phyloP scores from a whole-genome alignment of 1,140 invertebrate genomes.

The Megalopta genalis region DNA sequence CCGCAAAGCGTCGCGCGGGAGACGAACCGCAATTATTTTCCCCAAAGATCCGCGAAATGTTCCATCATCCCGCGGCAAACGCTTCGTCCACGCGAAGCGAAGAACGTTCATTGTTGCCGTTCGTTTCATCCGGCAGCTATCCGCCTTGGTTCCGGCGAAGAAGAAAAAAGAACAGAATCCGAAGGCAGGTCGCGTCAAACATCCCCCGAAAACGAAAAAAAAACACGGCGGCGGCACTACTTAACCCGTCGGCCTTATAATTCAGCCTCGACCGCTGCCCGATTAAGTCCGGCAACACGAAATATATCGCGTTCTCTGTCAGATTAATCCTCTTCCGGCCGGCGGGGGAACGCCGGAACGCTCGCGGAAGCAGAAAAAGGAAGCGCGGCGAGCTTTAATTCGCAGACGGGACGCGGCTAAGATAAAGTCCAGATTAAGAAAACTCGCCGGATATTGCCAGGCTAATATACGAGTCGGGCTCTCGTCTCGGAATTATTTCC shows the following conservation, averaged over 20 bases:
- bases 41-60: no score
- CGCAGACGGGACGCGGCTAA: conserved; percentile 6
- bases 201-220: no score
- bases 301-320: neutral
- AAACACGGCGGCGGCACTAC: no score
- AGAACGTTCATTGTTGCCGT: no score
- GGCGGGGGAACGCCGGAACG: neutral
- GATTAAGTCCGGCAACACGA: neutral
- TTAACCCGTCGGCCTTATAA: neutral
- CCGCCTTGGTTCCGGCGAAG: no score
- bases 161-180: no score
- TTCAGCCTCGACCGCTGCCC: neutral
- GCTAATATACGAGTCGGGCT: conserved; percentile 1
- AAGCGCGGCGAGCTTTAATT: conserved; percentile 1
- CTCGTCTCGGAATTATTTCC: neutral
- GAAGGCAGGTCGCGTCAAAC: no score
- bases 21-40: no score
- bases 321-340: conserved; percentile 37
- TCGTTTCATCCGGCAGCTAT: no score
- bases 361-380: conserved; percentile 27
- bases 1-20: no score
- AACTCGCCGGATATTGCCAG: conserved; percentile 1
- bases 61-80: no score
- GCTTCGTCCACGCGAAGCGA: no score
- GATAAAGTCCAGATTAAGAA: conserved; percentile 24